These are phyloP conservation scores for Trogon melanurus DNA, from an alignment of 2,113 vertebrate genomes.

Conservation along the genomic window DNA sequence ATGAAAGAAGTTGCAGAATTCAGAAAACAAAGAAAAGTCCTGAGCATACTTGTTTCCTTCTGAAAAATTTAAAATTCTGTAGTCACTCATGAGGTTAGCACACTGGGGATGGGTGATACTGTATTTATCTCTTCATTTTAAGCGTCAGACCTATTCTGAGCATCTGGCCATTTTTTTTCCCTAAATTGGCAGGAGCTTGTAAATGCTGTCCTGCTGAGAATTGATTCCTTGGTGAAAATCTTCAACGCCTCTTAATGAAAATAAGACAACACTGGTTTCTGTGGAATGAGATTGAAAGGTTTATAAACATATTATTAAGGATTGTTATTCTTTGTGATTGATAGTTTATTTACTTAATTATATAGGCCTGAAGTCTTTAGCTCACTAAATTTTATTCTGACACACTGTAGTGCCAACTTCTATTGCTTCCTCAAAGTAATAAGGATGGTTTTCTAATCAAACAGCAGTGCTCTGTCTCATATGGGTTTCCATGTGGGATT, in stretches of 20 bases:
- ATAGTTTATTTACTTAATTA: constrained; percentile 5
- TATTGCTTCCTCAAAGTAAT: constrained; percentile 2
- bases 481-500: neutral
- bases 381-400: constrained; percentile 10
- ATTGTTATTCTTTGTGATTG: neutral
- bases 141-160: neutral
- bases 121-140: neutral
- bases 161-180: neutral
- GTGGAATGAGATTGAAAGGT: neutral
- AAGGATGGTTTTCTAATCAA: neutral
- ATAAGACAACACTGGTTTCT: neutral
- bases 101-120: neutral
- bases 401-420: neutral
- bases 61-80: neutral
- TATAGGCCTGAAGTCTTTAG: neutral
- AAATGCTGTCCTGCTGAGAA: neutral
- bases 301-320: neutral
- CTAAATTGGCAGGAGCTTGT: neutral
- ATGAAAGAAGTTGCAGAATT: neutral
- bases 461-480: neutral
- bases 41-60: neutral
- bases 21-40: neutral
- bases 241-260: neutral
- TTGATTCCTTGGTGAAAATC: neutral
- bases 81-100: neutral